A percentile compares a stretch with the other conserved stretches of the same genome.
These are phyloP conservation scores for Tyrannus savana DNA, from an alignment of 2,113 vertebrate genomes.

Conservation along the genomic window DNA sequence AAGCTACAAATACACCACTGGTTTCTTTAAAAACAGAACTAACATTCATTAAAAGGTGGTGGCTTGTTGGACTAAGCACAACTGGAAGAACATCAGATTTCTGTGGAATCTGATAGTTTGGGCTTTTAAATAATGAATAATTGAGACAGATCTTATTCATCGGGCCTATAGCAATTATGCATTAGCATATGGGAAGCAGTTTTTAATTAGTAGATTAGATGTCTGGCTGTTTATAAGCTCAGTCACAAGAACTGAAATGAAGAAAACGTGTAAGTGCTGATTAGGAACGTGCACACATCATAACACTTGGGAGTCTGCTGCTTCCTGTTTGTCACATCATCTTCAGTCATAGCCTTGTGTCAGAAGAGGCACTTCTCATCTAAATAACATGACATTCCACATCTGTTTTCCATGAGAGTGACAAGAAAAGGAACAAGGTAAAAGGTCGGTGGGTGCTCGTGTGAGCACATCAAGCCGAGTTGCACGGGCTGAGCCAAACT, in stretches of 20 bases:
- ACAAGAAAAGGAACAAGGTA: conserved; percentile 11
- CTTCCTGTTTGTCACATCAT: background rate
- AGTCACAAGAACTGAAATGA: background rate
- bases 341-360: background rate
- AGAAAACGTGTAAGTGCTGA: background rate
- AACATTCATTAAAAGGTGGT: background rate
- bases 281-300: background rate
- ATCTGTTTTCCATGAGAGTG: background rate
- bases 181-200: background rate
- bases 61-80: background rate
- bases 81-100: background rate
- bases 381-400: background rate
- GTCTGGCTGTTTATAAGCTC: background rate
- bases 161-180: background rate
- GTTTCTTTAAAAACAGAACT: background rate
- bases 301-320: background rate
- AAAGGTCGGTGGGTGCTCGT: background rate
- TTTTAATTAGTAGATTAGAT: background rate
- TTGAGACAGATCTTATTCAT: background rate
- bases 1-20: background rate
- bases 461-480: background rate
- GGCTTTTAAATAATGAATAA: background rate
- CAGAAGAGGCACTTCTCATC: background rate
- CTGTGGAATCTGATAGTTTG: background rate
- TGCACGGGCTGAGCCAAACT: background rate